These are phyloP conservation scores for Hoplodrina blanda DNA, from an alignment of 2,888 invertebrate species.

Conservation along the genomic window DNA sequence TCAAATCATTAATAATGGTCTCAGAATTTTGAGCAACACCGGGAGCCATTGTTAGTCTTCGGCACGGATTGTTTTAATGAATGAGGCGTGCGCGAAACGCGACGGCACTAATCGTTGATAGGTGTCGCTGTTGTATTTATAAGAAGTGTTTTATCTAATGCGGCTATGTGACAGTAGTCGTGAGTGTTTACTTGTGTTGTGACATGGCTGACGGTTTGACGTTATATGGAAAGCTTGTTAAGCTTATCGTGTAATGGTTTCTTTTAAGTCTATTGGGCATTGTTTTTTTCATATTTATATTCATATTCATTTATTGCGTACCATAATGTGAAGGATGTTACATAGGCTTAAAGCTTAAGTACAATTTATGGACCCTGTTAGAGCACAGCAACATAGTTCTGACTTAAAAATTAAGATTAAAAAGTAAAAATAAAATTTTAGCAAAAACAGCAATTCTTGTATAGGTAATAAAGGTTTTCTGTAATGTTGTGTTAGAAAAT, in stretches of 20 bases:
- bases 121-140: constrained; percentile 81
- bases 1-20: constrained; percentile 71
- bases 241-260: constrained; percentile 39
- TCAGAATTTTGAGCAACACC: constrained; percentile 81
- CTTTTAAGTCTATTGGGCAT: neutral
- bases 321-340: too few species aligned
- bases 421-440: too few species aligned
- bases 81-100: constrained; percentile 74
- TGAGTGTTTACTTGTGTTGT: constrained; percentile 59
- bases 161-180: constrained; percentile 58
- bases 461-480: too few species aligned
- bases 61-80: constrained; percentile 46
- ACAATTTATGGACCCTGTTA: too few species aligned
- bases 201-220: constrained; percentile 49
- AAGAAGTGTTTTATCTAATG: constrained; percentile 82
- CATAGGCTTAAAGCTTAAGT: too few species aligned
- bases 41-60: constrained; percentile 78
- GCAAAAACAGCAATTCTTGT: too few species aligned
- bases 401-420: too few species aligned
- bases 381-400: too few species aligned
- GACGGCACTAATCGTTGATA: constrained; percentile 77
- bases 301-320: too few species aligned
- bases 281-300: too few species aligned
- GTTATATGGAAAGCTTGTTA: constrained; percentile 39
- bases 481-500: neutral